Conservation (phyloP, 2,113 vertebrate genomes). For the Laterallus jamaicensis region DNA sequence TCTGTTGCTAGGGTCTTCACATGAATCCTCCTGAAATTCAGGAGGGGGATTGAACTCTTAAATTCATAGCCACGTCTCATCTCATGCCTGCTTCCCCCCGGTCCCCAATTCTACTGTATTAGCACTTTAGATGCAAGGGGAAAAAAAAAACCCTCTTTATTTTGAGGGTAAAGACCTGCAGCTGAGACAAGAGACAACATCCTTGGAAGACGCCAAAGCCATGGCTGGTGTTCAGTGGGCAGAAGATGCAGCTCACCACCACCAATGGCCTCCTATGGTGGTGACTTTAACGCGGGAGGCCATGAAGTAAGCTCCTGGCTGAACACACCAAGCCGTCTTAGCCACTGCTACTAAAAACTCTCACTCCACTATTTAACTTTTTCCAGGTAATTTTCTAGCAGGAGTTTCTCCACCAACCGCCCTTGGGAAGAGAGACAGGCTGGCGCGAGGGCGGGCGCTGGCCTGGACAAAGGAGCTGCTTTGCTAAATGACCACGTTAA, state of each 20-base stretch:
- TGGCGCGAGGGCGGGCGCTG: slow-evolving; percentile 24
- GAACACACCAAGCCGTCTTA: background rate
- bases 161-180: background rate
- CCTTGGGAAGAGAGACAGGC: background rate
- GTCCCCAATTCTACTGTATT: background rate
- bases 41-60: background rate
- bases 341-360: fast-evolving
- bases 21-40: background rate
- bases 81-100: fast-evolving
- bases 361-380: background rate
- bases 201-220: background rate
- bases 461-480: slow-evolving; percentile 64
- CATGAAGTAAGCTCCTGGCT: background rate
- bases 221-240: fast-evolving
- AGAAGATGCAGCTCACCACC: background rate
- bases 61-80: background rate
- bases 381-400: background rate
- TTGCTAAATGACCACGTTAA: slow-evolving; percentile 68
- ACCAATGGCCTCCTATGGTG: background rate
- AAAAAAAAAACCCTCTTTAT: background rate
- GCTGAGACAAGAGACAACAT: background rate
- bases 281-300: background rate
- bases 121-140: background rate
- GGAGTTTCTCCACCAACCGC: background rate
- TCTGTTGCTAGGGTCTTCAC: background rate